phyloP scores from a whole-genome alignment of 2,113 vertebrate species.

The Anhinga anhinga region DNA sequence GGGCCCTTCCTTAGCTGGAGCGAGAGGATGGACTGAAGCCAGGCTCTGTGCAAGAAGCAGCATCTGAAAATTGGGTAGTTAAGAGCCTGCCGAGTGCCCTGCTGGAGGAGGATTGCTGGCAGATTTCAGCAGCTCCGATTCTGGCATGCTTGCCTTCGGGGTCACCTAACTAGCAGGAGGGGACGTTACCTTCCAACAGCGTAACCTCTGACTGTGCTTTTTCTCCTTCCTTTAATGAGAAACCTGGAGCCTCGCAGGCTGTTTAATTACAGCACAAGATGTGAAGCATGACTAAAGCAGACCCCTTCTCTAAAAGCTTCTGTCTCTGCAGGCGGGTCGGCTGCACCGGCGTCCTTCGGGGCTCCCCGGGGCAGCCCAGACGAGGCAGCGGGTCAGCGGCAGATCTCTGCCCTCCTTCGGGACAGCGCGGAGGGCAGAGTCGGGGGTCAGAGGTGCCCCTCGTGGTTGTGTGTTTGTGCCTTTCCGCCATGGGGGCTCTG shows the following conservation, averaged over 20 bases:
- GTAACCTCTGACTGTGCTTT: background rate
- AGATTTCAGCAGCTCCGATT: background rate
- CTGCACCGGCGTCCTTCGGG: accelerated
- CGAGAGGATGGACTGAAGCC: background rate
- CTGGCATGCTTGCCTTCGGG: background rate
- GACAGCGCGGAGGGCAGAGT: accelerated
- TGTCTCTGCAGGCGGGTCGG: accelerated
- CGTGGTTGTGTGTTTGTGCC: accelerated
- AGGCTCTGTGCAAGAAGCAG: slow-evolving; percentile 23
- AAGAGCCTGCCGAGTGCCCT: slow-evolving; percentile 20
- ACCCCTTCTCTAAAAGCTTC: background rate
- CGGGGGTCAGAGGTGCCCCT: background rate
- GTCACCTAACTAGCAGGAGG: background rate
- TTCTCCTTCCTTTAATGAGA: background rate
- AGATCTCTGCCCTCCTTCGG: background rate
- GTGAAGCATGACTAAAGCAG: background rate
- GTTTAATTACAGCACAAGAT: slow-evolving; percentile 39
- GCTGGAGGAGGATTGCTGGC: slow-evolving; percentile 22
- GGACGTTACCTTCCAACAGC: background rate
- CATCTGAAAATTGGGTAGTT: slow-evolving; percentile 43
- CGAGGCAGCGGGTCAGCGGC: accelerated
- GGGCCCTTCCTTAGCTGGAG: slow-evolving; percentile 1
- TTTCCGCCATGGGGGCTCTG: background rate
- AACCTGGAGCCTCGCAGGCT: background rate
- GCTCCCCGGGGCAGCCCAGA: background rate